These are phyloP conservation scores for Olivierus martensii DNA, from an alignment of 1,140 invertebrate species.

Conservation along the genomic window DNA sequence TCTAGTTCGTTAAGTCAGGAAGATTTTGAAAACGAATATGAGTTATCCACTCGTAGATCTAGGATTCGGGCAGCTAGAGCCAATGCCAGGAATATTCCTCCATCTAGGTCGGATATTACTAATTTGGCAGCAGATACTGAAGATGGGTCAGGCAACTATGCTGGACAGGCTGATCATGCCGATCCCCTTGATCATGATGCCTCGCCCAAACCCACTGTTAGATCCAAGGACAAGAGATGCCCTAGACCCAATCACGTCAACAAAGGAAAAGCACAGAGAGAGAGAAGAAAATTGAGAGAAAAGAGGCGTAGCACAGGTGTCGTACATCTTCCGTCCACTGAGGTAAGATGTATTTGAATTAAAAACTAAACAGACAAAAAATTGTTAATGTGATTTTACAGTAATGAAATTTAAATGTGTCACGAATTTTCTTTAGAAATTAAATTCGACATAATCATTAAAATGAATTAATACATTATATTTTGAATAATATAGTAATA, in stretches of 20 bases:
- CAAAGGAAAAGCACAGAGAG: slow-evolving; percentile 42
- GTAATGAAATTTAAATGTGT: too few relatives aligned
- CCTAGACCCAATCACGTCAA: slow-evolving; percentile 38
- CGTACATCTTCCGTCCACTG: slow-evolving; percentile 46
- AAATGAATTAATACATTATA: too few relatives aligned
- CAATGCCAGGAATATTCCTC: slow-evolving; percentile 34
- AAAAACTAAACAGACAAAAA: too few relatives aligned
- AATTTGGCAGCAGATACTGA: slow-evolving; percentile 16
- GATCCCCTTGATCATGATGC: slow-evolving; percentile 35
- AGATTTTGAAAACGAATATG: slow-evolving; percentile 45
- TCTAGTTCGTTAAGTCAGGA: slow-evolving; percentile 49
- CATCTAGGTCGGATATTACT: slow-evolving; percentile 15
- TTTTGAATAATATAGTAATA: too few relatives aligned
- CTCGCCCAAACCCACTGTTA: slow-evolving; percentile 32
- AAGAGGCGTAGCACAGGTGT: slow-evolving; percentile 48
- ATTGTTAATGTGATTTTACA: too few relatives aligned
- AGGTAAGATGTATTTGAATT: too few relatives aligned
- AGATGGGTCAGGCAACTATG: slow-evolving; percentile 8
- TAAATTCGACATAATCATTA: too few relatives aligned
- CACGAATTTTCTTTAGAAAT: too few relatives aligned
- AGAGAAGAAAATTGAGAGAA: slow-evolving; percentile 45
- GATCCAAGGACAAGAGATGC: slow-evolving; percentile 34
- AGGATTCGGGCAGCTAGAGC: slow-evolving; percentile 41
- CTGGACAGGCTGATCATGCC: not conserved
- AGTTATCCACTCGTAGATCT: slow-evolving; percentile 37